Conservation (phyloP, 2,797 vertebrate species). For the Jordanella pulchra region DNA sequence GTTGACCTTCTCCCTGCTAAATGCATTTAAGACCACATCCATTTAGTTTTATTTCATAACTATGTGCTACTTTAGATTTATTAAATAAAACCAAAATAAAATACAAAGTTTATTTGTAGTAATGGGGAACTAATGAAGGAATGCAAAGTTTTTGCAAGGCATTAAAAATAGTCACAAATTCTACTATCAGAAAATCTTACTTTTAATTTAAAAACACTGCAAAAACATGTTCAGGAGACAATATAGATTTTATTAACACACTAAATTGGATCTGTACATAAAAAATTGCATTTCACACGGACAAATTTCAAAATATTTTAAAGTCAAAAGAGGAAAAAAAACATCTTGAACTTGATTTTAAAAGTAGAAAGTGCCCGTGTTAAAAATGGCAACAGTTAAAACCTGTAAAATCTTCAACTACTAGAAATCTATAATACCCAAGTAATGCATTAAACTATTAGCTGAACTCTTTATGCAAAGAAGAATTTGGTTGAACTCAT, state of each 20-base stretch:
- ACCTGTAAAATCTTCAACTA: constrained; percentile 56
- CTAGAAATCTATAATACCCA: constrained; percentile 66
- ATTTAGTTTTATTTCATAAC: background rate
- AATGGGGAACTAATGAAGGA: background rate
- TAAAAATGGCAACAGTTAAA: constrained; percentile 40
- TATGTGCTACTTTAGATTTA: background rate
- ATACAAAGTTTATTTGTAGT: too few relatives aligned
- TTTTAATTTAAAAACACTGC: background rate
- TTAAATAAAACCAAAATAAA: background rate
- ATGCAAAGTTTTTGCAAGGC: background rate
- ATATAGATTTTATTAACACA: constrained; percentile 73
- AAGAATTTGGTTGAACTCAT: constrained; percentile 67
- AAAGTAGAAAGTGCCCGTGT: constrained; percentile 38
- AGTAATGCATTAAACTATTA: constrained; percentile 50
- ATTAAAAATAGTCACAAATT: too few relatives aligned
- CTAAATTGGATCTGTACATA: constrained; percentile 81
- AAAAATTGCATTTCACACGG: constrained; percentile 76
- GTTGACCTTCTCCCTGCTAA: too few relatives aligned
- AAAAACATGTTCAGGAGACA: constrained; percentile 22
- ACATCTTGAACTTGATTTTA: constrained; percentile 31
- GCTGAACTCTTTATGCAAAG: constrained; percentile 44
- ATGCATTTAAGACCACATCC: too few relatives aligned
- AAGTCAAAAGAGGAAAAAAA: constrained; percentile 49
- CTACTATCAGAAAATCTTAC: background rate
- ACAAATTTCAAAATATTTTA: constrained; percentile 63